Percentiles rank a stretch among this genome's conserved stretches.
Evolutionary conservation across 1,140 invertebrate species (phyloP).

Genomic region (Scylla paramamosain): DNA sequence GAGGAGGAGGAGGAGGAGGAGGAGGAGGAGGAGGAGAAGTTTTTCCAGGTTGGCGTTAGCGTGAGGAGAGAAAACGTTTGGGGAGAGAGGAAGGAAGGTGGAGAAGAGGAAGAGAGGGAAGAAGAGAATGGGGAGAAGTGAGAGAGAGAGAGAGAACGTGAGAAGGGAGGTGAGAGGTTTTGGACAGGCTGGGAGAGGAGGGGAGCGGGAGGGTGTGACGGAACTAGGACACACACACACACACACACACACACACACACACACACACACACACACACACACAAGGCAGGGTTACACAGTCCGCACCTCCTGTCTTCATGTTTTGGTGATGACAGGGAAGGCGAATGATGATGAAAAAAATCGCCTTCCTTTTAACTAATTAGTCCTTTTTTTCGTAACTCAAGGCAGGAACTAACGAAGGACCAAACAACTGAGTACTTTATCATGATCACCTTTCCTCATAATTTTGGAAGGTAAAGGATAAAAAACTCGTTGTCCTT

Average conservation of each 20-base stretch:
- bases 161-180: not conserved
- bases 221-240: not conserved
- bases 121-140: not conserved
- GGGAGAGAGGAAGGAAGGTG: not conserved
- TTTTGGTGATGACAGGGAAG: too few relatives aligned
- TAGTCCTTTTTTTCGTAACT: too few relatives aligned
- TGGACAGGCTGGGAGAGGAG: too few relatives aligned
- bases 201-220: not conserved
- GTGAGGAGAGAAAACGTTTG: not conserved
- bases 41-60: not conserved
- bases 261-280: not conserved
- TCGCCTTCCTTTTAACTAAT: too few relatives aligned
- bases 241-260: conserved; percentile 2
- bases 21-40: not conserved
- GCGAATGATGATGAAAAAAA: too few relatives aligned
- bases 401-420: too few relatives aligned
- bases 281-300: too few relatives aligned
- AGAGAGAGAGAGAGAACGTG: not conserved
- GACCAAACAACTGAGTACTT: too few relatives aligned
- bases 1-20: not conserved
- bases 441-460: too few relatives aligned
- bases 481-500: too few relatives aligned
- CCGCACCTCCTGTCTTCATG: too few relatives aligned
- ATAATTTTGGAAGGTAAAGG: too few relatives aligned
- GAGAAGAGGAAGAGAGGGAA: not conserved